Conservation (phyloP, 2,113 vertebrate species). For the Ammodytes dubius region DNA sequence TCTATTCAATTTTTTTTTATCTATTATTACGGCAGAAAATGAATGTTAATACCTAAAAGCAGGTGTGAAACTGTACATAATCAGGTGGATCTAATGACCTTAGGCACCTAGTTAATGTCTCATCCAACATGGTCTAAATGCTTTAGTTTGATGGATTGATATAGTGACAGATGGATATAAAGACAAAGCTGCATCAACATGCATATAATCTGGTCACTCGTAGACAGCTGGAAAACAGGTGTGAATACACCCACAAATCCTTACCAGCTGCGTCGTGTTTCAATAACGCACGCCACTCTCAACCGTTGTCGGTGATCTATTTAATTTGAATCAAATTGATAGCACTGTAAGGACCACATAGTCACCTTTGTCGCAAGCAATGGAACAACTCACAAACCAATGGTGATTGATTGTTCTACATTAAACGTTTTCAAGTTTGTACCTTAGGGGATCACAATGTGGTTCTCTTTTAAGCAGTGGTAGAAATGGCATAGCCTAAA, state of each 20-base stretch:
- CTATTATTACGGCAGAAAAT: constrained; percentile 44
- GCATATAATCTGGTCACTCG: not conserved
- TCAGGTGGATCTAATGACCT: constrained; percentile 14
- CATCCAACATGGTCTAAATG: too few relatives aligned
- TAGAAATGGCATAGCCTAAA: not conserved
- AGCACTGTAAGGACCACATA: not conserved
- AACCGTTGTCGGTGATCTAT: not conserved
- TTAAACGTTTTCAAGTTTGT: not conserved
- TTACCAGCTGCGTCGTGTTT: not conserved
- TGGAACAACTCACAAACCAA: not conserved
- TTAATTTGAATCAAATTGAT: not conserved
- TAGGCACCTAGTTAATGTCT: not conserved
- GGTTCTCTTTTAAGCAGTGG: not conserved
- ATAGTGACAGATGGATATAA: not conserved
- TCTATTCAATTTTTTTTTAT: constrained; percentile 46
- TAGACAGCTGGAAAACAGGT: not conserved
- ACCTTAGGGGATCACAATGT: not conserved
- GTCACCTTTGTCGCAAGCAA: not conserved
- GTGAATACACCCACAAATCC: not conserved
- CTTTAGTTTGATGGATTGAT: not conserved
- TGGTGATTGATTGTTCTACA: not conserved
- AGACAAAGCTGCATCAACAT: constrained; percentile 3
- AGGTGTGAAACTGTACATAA: constrained; percentile 19
- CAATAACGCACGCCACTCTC: not conserved
- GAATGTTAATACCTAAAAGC: not conserved